Percentiles rank a stretch among this genome's conserved stretches.
Conservation (phyloP, 1,140 invertebrate genomes). For the Drosophila sproati region DNA sequence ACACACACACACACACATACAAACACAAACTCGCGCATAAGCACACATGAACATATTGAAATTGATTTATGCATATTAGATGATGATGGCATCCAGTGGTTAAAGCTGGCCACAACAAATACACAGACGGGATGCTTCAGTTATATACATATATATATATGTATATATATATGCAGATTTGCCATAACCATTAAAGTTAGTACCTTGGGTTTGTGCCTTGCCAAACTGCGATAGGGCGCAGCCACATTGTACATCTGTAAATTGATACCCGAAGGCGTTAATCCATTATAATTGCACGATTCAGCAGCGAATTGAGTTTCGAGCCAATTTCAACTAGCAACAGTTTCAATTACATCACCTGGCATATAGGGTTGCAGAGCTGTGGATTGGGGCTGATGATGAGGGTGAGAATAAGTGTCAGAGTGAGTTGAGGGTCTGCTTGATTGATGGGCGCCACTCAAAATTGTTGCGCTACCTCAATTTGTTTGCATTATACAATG, state of each 20-base stretch:
- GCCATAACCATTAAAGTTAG: conserved; percentile 19
- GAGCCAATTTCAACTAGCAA: conserved; percentile 21
- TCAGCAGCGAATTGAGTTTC: conserved; percentile 7
- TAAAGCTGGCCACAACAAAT: conserved; percentile 12
- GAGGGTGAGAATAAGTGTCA: not conserved
- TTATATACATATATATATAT: not conserved
- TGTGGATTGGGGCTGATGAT: not conserved
- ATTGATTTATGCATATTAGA: conserved; percentile 66
- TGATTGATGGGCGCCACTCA: conserved; percentile 65
- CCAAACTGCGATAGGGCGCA: conserved; percentile 79
- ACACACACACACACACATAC: not conserved
- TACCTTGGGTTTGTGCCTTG: conserved; percentile 80
- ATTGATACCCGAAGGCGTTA: conserved; percentile 75
- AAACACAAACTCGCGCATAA: not conserved
- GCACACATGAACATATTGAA: conserved; percentile 5
- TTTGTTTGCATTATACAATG: conserved; percentile 57
- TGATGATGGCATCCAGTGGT: conserved; percentile 15
- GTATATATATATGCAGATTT: not conserved
- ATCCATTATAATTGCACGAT: conserved; percentile 43
- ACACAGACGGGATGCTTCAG: conserved; percentile 10
- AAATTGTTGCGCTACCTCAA: conserved; percentile 55
- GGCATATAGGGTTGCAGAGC: no score
- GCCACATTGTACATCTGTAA: conserved; percentile 81
- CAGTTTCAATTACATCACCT: conserved; percentile 3
- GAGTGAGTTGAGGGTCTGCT: conserved; percentile 1